These are phyloP conservation scores for Axea sp. DNA, from an alignment of 2,888 invertebrate species.

Conservation along the genomic window DNA sequence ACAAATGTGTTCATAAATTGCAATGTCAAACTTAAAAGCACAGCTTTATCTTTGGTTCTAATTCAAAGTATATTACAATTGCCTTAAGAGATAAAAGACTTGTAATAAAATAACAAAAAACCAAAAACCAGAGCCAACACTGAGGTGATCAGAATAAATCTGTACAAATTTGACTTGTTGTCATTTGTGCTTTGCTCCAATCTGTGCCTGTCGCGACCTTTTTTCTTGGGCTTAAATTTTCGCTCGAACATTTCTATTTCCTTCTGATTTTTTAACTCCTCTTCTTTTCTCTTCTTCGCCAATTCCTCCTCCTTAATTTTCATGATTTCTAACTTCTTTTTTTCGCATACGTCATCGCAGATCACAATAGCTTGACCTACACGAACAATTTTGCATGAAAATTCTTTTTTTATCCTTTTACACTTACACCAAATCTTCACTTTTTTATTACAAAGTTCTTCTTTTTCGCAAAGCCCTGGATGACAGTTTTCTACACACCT, in stretches of 20 bases:
- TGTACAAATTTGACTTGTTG: no score
- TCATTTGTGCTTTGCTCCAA: no score
- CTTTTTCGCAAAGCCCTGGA: conserved; percentile 84
- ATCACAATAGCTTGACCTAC: conserved; percentile 80
- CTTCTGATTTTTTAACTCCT: conserved; percentile 85
- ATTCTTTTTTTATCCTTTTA: conserved; percentile 88
- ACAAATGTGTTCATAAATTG: no score
- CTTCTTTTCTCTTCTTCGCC: conserved; percentile 82
- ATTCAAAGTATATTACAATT: no score
- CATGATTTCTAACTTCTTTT: conserved; percentile 81
- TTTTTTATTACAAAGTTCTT: conserved; percentile 88
- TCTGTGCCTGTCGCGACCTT: conserved; percentile 70
- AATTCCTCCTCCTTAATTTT: conserved; percentile 81
- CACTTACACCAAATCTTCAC: conserved; percentile 89
- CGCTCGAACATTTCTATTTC: conserved; percentile 89
- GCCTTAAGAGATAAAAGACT: no score
- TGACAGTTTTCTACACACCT: conserved; percentile 88
- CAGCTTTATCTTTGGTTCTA: no score
- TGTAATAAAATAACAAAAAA: no score
- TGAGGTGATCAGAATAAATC: no score
- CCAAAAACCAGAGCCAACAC: no score
- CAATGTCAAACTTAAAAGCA: no score
- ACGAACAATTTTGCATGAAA: conserved; percentile 74
- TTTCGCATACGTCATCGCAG: conserved; percentile 85
- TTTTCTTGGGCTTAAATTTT: conserved; percentile 81